Evolutionary conservation across 1,140 invertebrate genomes (phyloP).

Genomic region (Nephotettix cincticeps): DNA sequence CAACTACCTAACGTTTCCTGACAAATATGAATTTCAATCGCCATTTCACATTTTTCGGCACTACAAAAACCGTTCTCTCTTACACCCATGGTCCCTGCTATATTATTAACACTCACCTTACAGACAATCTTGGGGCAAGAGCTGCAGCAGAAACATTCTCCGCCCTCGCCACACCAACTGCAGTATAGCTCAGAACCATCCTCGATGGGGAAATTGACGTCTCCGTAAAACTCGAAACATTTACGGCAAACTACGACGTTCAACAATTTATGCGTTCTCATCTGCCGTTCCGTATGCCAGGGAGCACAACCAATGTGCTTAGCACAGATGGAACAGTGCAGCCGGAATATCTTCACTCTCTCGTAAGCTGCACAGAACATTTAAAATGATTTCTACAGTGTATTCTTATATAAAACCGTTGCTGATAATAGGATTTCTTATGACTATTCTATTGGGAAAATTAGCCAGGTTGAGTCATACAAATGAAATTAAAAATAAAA

Average conservation of each 20-base stretch:
- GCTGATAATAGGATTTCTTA: not conserved
- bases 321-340: slow-evolving; percentile 21
- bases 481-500: not conserved
- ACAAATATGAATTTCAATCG: too few species aligned
- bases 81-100: too few species aligned
- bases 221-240: slow-evolving; percentile 52
- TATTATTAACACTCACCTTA: slow-evolving; percentile 43
- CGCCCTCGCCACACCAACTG: slow-evolving; percentile 57
- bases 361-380: not conserved
- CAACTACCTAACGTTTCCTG: too few species aligned
- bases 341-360: not conserved
- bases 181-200: slow-evolving; percentile 55
- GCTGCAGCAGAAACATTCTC: slow-evolving; percentile 53
- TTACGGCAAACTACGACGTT: slow-evolving; percentile 41
- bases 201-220: slow-evolving; percentile 49
- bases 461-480: not conserved
- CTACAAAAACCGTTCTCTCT: too few species aligned
- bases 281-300: not conserved
- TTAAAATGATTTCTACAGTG: not conserved
- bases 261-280: slow-evolving; percentile 6
- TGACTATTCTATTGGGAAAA: not conserved
- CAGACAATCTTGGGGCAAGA: slow-evolving; percentile 53
- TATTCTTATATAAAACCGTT: not conserved
- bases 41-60: too few species aligned
- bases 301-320: slow-evolving; percentile 6